Conservation (phyloP, 2,888 invertebrate genomes). For the Rhagium mordax region DNA sequence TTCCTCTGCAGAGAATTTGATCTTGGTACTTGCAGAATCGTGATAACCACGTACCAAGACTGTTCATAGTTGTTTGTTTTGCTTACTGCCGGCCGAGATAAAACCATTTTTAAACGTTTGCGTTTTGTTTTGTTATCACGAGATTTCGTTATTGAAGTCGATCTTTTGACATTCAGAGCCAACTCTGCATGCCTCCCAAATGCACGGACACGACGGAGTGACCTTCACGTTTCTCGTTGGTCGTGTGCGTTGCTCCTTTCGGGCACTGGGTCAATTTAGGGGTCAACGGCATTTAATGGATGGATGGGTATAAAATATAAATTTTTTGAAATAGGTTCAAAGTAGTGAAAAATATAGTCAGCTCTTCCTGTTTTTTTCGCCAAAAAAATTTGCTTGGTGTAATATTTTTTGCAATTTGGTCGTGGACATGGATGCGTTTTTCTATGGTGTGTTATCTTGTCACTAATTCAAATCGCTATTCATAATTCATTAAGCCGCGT, state of each 20-base stretch:
- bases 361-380: no score
- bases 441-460: no score
- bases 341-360: no score
- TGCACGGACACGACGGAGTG: neutral
- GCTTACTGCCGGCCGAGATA: conserved; percentile 3
- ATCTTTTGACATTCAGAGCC: conserved; percentile 24
- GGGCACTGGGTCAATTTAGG: conserved; percentile 16
- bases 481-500: no score
- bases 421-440: no score
- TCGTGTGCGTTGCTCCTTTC: neutral
- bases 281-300: conserved; percentile 17
- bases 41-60: neutral
- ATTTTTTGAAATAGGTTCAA: no score
- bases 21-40: no score
- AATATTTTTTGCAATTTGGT: no score
- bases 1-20: no score
- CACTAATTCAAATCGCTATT: no score
- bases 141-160: neutral
- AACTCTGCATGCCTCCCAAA: conserved; percentile 8
- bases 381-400: no score
- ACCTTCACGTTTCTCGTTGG: neutral
- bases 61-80: neutral
- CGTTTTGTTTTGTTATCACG: neutral
- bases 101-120: neutral
- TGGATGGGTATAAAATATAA: no score